Conservation (phyloP, 2,113 vertebrate genomes). For the Daubentonia madagascariensis region DNA sequence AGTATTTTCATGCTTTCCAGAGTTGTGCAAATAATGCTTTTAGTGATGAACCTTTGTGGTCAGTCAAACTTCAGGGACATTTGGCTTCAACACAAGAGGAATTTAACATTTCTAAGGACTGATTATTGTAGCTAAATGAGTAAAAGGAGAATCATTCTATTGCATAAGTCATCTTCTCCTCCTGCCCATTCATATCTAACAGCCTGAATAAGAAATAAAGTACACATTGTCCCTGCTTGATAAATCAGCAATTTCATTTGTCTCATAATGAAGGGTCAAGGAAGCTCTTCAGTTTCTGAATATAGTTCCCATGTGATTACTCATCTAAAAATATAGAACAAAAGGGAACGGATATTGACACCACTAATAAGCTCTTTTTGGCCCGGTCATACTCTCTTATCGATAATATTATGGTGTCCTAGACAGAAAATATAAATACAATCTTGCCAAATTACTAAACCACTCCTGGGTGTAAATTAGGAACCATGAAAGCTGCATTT, state of each 20-base stretch:
- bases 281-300: background rate
- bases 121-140: constrained; percentile 52
- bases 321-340: background rate
- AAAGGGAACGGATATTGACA: background rate
- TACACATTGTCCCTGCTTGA: background rate
- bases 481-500: background rate
- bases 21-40: constrained; percentile 24
- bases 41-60: constrained; percentile 5
- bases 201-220: background rate
- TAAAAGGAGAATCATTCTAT: constrained; percentile 23
- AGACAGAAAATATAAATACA: background rate
- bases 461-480: background rate
- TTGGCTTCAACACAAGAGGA: constrained; percentile 61
- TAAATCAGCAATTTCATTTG: background rate
- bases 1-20: background rate
- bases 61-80: constrained; percentile 48
- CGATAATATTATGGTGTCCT: background rate
- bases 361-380: background rate
- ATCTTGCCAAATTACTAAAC: background rate
- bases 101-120: constrained; percentile 55
- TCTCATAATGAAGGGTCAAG: background rate
- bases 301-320: background rate
- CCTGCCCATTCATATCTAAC: background rate
- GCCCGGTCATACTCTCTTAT: background rate
- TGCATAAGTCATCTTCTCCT: background rate